phyloP scores from a whole-genome alignment of 2,797 vertebrate genomes.

The Poliocrania exsul region DNA sequence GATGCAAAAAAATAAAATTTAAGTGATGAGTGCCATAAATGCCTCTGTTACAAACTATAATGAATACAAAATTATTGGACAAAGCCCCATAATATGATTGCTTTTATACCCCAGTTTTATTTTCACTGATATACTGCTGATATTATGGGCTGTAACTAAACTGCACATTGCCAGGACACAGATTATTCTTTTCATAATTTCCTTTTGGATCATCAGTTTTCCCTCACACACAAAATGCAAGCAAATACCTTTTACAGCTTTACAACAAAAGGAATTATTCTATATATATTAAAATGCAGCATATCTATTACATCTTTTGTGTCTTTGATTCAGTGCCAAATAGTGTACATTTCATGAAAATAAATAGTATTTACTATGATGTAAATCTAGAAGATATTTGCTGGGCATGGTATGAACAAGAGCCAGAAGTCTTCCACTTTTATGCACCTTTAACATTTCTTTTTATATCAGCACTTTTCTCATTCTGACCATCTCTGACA shows the following conservation, averaged over 20 bases:
- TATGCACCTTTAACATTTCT: conserved; percentile 27
- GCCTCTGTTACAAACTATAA: neutral
- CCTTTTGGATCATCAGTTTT: conserved; percentile 32
- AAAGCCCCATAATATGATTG: neutral
- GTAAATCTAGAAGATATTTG: conserved; percentile 3
- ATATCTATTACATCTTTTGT: neutral
- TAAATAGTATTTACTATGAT: neutral
- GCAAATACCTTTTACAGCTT: conserved; percentile 25
- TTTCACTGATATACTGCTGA: neutral
- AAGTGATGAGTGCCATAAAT: neutral
- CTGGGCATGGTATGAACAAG: neutral
- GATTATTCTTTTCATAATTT: conserved; percentile 9
- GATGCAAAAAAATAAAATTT: neutral
- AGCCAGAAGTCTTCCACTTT: conserved; percentile 30
- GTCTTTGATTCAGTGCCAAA: neutral
- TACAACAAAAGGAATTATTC: neutral
- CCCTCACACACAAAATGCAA: neutral
- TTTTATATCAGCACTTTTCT: conserved; percentile 57
- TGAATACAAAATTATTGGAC: neutral
- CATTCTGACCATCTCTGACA: conserved; percentile 54
- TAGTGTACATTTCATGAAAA: neutral
- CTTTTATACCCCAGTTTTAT: conserved; percentile 22
- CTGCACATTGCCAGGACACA: neutral
- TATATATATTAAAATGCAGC: neutral
- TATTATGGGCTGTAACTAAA: conserved; percentile 25